These are phyloP conservation scores for Brassicogethes aeneus DNA, from an alignment of 2,888 invertebrate species.

Conservation along the genomic window DNA sequence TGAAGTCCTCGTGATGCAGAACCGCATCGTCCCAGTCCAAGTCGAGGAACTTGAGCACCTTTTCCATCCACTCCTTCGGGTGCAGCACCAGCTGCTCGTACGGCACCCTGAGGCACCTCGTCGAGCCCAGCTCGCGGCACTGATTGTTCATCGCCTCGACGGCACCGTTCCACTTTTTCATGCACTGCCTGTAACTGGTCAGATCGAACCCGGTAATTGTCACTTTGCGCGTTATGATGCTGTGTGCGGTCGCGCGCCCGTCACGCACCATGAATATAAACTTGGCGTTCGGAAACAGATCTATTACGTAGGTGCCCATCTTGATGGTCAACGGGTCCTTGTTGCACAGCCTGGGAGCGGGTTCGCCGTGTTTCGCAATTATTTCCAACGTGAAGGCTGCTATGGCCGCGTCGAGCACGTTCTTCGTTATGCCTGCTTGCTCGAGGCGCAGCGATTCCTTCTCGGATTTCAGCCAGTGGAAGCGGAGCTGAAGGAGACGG, in stretches of 20 bases:
- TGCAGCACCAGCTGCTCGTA: conserved; percentile 97
- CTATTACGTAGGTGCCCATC: conserved; percentile 89
- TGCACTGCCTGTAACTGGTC: conserved; percentile 85
- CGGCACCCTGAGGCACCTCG: conserved; percentile 77
- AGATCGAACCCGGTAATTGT: conserved; percentile 74
- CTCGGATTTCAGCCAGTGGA: conserved; percentile 91
- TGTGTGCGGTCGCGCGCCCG: conserved; percentile 96
- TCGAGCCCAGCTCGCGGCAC: conserved; percentile 71
- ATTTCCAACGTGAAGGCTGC: conserved; percentile 95
- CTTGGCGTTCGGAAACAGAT: conserved; percentile 95
- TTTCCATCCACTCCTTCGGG: conserved; percentile 80
- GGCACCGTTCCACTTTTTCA: conserved; percentile 95
- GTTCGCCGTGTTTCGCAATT: conserved; percentile 92
- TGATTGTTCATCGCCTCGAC: conserved; percentile 91
- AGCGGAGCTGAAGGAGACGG: conserved; percentile 87
- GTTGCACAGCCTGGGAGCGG: conserved; percentile 92
- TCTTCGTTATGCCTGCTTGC: conserved; percentile 89
- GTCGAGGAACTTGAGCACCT: conserved; percentile 79
- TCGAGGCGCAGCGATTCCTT: conserved; percentile 83
- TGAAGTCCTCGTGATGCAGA: conserved; percentile 93
- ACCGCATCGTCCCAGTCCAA: conserved; percentile 94
- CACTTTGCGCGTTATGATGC: conserved; percentile 92
- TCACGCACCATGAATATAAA: conserved; percentile 98
- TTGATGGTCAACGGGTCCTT: conserved; percentile 98
- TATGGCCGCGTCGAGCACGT: conserved; percentile 88